These are phyloP conservation scores for Rissa tridactyla DNA, from an alignment of 2,113 vertebrate genomes.

Conservation along the genomic window DNA sequence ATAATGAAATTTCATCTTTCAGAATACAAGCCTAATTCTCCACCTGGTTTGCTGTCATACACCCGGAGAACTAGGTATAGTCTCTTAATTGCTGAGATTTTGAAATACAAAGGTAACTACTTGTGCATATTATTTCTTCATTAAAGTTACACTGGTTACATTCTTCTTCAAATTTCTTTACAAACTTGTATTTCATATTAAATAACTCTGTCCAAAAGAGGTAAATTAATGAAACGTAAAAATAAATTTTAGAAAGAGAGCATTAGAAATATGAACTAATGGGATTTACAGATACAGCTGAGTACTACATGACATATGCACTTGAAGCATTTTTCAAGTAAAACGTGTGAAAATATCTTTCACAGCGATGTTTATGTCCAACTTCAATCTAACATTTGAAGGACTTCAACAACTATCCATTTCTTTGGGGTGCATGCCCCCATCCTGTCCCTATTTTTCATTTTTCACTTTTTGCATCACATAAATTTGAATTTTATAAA, in stretches of 20 bases:
- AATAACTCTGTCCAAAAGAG: not conserved
- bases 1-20: not conserved
- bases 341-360: not conserved
- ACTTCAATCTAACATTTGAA: not conserved
- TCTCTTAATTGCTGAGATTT: not conserved
- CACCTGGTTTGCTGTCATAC: not conserved
- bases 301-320: not conserved
- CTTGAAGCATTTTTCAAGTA: not conserved
- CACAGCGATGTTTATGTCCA: not conserved
- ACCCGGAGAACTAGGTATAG: not conserved
- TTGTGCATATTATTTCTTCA: not conserved
- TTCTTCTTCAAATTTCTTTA: not conserved
- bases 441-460: not conserved
- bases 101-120: not conserved
- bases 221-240: not conserved
- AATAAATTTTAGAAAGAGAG: not conserved
- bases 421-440: not conserved
- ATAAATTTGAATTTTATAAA: not conserved
- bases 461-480: not conserved
- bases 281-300: not conserved
- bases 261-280: not conserved
- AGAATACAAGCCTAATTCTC: not conserved
- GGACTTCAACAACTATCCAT: not conserved
- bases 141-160: not conserved
- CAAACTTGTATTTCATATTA: not conserved